These are phyloP conservation scores for Hedya salicella DNA, from an alignment of 2,888 invertebrate genomes.

Conservation along the genomic window DNA sequence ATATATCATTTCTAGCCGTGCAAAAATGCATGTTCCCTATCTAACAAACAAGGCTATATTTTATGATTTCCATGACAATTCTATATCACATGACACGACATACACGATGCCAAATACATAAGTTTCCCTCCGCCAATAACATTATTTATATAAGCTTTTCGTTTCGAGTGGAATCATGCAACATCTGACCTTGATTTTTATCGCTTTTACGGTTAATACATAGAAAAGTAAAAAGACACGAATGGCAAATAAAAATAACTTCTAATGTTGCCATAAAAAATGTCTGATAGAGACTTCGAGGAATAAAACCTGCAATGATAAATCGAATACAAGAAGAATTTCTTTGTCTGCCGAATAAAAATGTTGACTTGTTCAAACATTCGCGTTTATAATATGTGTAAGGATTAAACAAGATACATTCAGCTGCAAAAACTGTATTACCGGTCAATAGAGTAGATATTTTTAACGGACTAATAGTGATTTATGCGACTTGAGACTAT, in stretches of 20 bases:
- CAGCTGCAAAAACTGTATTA: too few relatives aligned
- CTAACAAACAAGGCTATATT: slow-evolving; percentile 14
- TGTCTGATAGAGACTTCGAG: slow-evolving; percentile 11
- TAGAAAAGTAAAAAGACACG: slow-evolving; percentile 42
- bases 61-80: slow-evolving; percentile 10
- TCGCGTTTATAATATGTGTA: neutral
- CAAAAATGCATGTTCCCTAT: slow-evolving; percentile 13
- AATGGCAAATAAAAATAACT: slow-evolving; percentile 34
- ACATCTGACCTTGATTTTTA: slow-evolving; percentile 37
- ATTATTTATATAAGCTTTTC: slow-evolving; percentile 23
- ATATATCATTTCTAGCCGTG: neutral
- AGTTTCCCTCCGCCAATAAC: slow-evolving; percentile 16
- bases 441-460: too few relatives aligned
- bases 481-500: too few relatives aligned
- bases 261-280: slow-evolving; percentile 29
- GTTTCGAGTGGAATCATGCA: slow-evolving; percentile 36
- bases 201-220: slow-evolving; percentile 22
- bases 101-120: neutral
- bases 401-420: too few relatives aligned
- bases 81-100: slow-evolving; percentile 32
- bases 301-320: slow-evolving; percentile 21
- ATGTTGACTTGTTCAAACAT: neutral
- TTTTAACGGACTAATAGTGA: too few relatives aligned
- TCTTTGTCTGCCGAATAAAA: neutral
- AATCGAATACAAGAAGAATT: neutral